phyloP scores from a whole-genome alignment of 2,797 vertebrate genomes.

The Synaphobranchus kaupii region DNA sequence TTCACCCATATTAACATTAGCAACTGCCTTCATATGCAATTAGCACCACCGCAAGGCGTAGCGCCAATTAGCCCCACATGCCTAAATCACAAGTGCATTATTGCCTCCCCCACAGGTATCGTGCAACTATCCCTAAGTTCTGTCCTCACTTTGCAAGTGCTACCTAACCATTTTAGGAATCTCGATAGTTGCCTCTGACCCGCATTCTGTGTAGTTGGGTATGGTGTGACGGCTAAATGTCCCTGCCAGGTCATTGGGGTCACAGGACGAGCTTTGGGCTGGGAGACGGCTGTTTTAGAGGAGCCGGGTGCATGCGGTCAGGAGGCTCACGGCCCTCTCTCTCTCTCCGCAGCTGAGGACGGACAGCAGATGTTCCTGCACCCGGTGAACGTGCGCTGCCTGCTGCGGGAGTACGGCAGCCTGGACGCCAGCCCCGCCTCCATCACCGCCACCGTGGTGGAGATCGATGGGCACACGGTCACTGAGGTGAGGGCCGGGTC shows the following conservation, averaged over 20 bases:
- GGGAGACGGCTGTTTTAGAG: neutral
- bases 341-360: slow-evolving; percentile 81
- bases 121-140: neutral
- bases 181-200: neutral
- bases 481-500: slow-evolving; percentile 77
- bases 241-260: neutral
- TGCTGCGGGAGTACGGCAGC: slow-evolving; percentile 90
- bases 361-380: slow-evolving; percentile 97
- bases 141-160: neutral
- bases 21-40: neutral
- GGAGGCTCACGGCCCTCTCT: slow-evolving; percentile 22
- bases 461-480: slow-evolving; percentile 92
- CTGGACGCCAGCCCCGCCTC: slow-evolving; percentile 90
- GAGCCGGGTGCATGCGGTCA: neutral
- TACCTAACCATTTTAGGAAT: neutral
- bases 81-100: neutral
- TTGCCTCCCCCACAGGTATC: neutral
- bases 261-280: neutral
- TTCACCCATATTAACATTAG: neutral
- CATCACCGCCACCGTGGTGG: slow-evolving; percentile 91
- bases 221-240: neutral
- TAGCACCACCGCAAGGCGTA: neutral
- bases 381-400: slow-evolving; percentile 93
- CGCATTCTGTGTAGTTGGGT: neutral
- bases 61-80: neutral